Base-by-base conservation (phyloP, 2,888 invertebrate species). In the Troides helena region DNA sequence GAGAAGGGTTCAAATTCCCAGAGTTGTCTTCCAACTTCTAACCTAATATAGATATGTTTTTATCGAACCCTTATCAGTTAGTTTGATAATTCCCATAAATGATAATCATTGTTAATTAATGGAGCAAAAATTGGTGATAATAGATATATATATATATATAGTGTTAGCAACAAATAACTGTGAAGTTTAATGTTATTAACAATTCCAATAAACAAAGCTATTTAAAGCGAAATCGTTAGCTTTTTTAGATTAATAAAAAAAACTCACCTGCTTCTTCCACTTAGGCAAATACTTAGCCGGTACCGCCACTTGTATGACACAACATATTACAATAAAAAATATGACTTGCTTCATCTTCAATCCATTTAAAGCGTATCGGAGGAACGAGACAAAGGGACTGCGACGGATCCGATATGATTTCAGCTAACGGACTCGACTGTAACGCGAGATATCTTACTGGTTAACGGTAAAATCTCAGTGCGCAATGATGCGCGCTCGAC, bases 181-280 rank as follows among this genome's bases (percentile, higher is more conserved):
- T 30, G 30, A 3, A 30, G 12, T 46, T 4, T 46, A 46, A 46
- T 14, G 12, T 46, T 46, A 12, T 46, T 14, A 46, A 46, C 12
- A 43, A 43, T 10, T 8, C 2, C 46, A 72, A 71, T 60, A 62
- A 56, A 56, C 4, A 56, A 56, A 65, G 58, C 50, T 14, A 12
- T 59, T 39, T 43, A 46, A 69, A 72, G 68, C 53, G 65, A 46
- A 57, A 67, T 63, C 23, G 21, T 30, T 56, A 18, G 64, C 63
- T 59, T 14, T 46, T 69, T 43, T 46, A 46, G 3, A 64, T 21
- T 50, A 62, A 67, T 63, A 50, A 58, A 68, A 57, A 60, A 70
- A 74, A 80, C 89, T 85, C 79, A 95, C 95, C 94, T 95, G 95
- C 81, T 96, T 96, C 85, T 96, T 96, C 96, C 96, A 96, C 88